Evolutionary conservation across 2,888 invertebrate species (phyloP).

Genomic region (Ceriagrion tenellum): DNA sequence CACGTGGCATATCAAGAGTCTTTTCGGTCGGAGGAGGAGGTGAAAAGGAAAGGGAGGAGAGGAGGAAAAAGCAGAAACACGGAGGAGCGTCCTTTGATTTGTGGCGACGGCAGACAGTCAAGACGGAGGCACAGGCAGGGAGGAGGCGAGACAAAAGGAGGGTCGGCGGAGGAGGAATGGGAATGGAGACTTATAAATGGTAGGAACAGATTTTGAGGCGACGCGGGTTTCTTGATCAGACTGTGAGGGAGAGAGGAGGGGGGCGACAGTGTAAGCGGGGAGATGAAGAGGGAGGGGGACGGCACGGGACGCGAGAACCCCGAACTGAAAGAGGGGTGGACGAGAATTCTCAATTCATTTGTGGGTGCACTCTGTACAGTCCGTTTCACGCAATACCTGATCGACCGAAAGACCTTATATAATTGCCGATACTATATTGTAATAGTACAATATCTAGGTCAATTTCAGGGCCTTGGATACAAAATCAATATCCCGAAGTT

Average conservation of each 20-base stretch:
- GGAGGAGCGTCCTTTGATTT: not conserved
- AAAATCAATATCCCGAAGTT: no score
- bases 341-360: not conserved
- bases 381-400: no score
- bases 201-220: slow-evolving; percentile 11
- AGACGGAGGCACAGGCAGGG: not conserved
- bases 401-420: no score
- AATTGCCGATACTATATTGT: no score
- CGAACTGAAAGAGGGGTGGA: not conserved
- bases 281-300: not conserved
- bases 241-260: not conserved
- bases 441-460: no score
- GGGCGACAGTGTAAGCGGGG: no score
- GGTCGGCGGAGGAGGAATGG: not conserved
- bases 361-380: no score
- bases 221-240: not conserved
- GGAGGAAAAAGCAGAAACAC: no score
- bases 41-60: not conserved
- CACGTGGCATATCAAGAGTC: not conserved
- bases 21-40: slow-evolving; percentile 6
- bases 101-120: not conserved
- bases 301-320: not conserved
- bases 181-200: not conserved
- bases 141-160: not conserved
- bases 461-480: no score